A percentile compares a stretch with the other conserved stretches of the same genome.
phyloP scores from a whole-genome alignment of 2,797 vertebrate genomes.

The Hoplostethus atlanticus region DNA sequence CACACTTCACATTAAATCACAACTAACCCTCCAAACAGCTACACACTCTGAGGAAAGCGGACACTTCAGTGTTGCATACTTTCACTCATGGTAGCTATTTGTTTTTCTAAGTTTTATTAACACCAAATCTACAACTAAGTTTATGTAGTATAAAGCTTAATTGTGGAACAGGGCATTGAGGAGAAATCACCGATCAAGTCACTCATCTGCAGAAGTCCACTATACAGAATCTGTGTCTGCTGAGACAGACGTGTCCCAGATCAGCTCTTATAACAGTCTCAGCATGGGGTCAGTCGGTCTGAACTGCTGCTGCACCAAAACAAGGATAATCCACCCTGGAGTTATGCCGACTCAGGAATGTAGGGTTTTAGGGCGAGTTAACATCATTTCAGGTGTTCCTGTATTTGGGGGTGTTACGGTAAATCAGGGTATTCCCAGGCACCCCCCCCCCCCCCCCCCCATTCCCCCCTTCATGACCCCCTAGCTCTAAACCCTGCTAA shows the following conservation, averaged over 20 bases:
- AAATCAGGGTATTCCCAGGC: conserved; percentile 26
- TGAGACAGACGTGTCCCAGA: not conserved
- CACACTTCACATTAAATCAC: conserved; percentile 43
- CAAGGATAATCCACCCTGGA: conserved; percentile 55
- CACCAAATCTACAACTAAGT: conserved; percentile 8
- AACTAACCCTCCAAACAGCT: conserved; percentile 35
- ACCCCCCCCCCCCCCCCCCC: not conserved
- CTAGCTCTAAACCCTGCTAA: conserved; percentile 74
- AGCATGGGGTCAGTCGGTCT: conserved; percentile 10
- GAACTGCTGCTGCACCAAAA: conserved; percentile 39
- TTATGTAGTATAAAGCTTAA: not conserved
- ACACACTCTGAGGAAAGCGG: conserved; percentile 34
- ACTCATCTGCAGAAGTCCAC: too few relatives aligned
- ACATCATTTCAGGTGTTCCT: conserved; percentile 57
- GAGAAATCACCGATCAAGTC: too few relatives aligned
- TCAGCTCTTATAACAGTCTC: not conserved
- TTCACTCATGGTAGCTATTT: too few relatives aligned
- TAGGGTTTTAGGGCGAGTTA: conserved; percentile 22
- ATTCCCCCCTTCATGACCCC: conserved; percentile 29
- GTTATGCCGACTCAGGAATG: conserved; percentile 45
- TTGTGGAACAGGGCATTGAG: too few relatives aligned
- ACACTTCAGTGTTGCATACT: too few relatives aligned
- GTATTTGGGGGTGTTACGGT: conserved; percentile 42
- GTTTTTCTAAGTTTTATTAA: conserved; percentile 13
- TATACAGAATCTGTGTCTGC: not conserved